Evolutionary conservation across 1,140 invertebrate genomes (phyloP), one percentile per base, ranked within the genome.

Genomic region (Microplitis demolitor): DNA sequence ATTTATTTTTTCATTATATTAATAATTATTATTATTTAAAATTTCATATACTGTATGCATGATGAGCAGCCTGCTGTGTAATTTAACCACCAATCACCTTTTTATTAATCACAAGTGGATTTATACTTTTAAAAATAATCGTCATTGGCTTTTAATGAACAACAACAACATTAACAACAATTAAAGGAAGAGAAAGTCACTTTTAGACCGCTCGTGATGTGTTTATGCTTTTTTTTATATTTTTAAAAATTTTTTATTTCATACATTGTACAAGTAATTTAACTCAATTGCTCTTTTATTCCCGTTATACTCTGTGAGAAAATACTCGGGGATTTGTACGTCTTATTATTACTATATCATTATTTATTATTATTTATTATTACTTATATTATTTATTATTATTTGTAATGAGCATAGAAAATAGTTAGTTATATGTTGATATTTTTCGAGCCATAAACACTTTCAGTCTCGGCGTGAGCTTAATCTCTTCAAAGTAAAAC

Each of bases 121-220:
- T 61, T 69, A 74, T 69, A 54, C 60, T 39, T 73, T n/a, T 45
- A 69, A 74, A 74, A 74, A 74, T 74, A 74, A 74, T 70, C 56
- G 45, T 73, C 71, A 35, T 54, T n/a, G 72, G 45, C 61, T 45
- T 64, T 54, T 64, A 61, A 74, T 61, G 66, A 74, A 69, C 72
- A 74, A 74, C 72, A 74, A 74, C 66, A 74, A 70, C 72, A 74
- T 53, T 63, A 69, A 69, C 61, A 74, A 74, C 67, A 74, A 74
- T 53, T 45, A 45, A 70, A 70, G 51, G 33, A 69, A 63, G 45
- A 68, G 69, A 58, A 69, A 68, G 34, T 50, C 24, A 51, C 39
- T 54, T 39, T 67, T 73, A 73, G 71, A 67, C 64, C 71, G 66
- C 58, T n/a, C 61, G 54, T 67, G 56, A 73, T 67, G 64, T 68